Conservation (phyloP, 2,888 invertebrate genomes). For the Drosophila subquinaria region DNA sequence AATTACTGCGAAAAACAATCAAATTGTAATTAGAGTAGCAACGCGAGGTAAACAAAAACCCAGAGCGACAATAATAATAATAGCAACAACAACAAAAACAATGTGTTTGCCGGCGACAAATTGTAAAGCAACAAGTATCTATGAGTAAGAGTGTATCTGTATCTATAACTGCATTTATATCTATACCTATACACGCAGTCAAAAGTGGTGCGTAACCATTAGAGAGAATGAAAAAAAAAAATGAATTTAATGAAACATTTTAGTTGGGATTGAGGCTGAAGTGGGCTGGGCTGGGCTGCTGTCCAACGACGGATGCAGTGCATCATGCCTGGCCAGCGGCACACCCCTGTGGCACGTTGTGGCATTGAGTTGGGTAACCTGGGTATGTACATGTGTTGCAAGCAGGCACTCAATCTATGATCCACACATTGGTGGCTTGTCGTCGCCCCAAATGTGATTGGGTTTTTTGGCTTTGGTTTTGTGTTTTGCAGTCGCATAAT, state of each 20-base stretch:
- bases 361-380: conserved; percentile 62
- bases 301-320: conserved; percentile 71
- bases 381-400: conserved; percentile 32
- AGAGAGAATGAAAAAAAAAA: conserved; percentile 3
- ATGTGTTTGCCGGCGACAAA: conserved; percentile 56
- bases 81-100: conserved; percentile 22
- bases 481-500: conserved; percentile 67
- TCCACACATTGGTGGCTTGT: conserved; percentile 46
- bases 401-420: conserved; percentile 21
- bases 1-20: conserved; percentile 76
- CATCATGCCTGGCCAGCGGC: conserved; percentile 61
- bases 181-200: conserved; percentile 35
- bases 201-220: conserved; percentile 55
- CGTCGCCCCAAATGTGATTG: conserved; percentile 43
- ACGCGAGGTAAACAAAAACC: conserved; percentile 37
- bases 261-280: conserved; percentile 18
- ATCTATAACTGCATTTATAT: conserved; percentile 25
- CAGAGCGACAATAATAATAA: conserved; percentile 14
- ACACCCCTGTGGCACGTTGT: conserved; percentile 69
- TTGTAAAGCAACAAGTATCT: conserved; percentile 52
- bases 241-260: conserved; percentile 33
- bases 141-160: conserved; percentile 26
- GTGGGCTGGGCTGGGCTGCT: conserved; percentile 35
- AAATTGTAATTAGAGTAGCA: conserved; percentile 74
- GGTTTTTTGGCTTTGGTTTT: conserved; percentile 52